Conservation (phyloP, 2,113 vertebrate genomes). For the Paraplagusia blochii region DNA sequence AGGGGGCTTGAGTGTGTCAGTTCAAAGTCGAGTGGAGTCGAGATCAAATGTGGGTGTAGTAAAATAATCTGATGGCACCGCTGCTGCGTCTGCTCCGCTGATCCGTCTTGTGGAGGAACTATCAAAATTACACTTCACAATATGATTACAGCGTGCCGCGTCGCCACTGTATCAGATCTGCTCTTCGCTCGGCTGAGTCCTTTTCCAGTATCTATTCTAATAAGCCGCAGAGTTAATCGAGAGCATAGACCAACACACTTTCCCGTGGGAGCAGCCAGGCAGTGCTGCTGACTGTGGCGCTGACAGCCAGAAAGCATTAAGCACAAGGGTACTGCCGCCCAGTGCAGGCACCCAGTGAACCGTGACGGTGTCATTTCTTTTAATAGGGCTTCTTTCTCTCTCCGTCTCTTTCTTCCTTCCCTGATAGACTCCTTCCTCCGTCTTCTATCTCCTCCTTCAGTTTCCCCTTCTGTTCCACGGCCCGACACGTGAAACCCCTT, state of each 20-base stretch:
- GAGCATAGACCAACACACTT: slow-evolving; percentile 66
- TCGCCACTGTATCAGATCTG: slow-evolving; percentile 40
- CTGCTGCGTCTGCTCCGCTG: slow-evolving; percentile 25
- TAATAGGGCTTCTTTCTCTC: slow-evolving; percentile 69
- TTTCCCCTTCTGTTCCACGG: not conserved
- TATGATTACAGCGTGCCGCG: slow-evolving; percentile 37
- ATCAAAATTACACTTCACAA: slow-evolving; percentile 43
- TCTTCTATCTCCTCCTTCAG: slow-evolving; percentile 17
- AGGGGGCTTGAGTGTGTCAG: slow-evolving; percentile 27
- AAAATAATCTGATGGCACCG: slow-evolving; percentile 18
- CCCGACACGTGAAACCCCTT: slow-evolving; percentile 19
- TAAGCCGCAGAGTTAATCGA: slow-evolving; percentile 67
- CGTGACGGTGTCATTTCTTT: slow-evolving; percentile 73
- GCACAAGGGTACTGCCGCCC: slow-evolving; percentile 63
- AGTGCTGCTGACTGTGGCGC: slow-evolving; percentile 61
- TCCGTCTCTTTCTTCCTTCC: slow-evolving; percentile 21
- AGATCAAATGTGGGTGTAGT: slow-evolving; percentile 23
- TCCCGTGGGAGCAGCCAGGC: slow-evolving; percentile 58
- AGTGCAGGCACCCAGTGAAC: slow-evolving; percentile 61
- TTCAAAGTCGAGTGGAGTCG: slow-evolving; percentile 5
- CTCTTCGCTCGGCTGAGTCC: slow-evolving; percentile 52
- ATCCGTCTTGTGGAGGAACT: slow-evolving; percentile 32
- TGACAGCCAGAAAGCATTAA: slow-evolving; percentile 73
- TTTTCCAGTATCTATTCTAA: slow-evolving; percentile 67
- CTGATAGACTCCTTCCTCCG: slow-evolving; percentile 28